phyloP scores from a whole-genome alignment of 2,113 vertebrate species.

The Gnathonemus longibarbis region DNA sequence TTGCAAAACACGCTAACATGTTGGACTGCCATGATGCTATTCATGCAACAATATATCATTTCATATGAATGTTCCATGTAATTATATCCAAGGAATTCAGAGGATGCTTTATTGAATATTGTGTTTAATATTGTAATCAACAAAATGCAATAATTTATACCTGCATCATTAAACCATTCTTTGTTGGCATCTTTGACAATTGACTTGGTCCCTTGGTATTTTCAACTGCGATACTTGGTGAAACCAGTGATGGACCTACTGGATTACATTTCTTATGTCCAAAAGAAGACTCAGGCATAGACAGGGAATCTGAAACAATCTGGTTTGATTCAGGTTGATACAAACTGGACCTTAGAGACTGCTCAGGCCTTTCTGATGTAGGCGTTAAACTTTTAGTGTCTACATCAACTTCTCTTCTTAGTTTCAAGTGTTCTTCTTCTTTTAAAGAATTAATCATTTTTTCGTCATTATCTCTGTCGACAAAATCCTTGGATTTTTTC shows the following conservation, averaged over 20 bases:
- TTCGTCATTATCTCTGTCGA: slow-evolving; percentile 21
- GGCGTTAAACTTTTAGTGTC: slow-evolving; percentile 25
- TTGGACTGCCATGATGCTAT: background rate
- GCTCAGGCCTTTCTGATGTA: background rate
- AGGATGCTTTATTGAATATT: background rate
- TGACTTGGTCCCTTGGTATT: slow-evolving; percentile 52
- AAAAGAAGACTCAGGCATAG: slow-evolving; percentile 16
- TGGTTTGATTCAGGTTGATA: slow-evolving; percentile 14
- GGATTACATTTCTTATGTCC: slow-evolving; percentile 32
- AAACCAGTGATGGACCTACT: slow-evolving; percentile 24
- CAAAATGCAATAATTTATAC: slow-evolving; percentile 34
- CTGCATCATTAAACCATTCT: slow-evolving; percentile 77
- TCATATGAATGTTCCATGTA: background rate
- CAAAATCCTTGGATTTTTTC: slow-evolving; percentile 31
- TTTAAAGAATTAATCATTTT: slow-evolving; percentile 26
- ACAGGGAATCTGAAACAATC: slow-evolving; percentile 22
- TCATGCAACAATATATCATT: background rate
- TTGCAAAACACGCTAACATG: background rate
- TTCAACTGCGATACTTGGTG: slow-evolving; percentile 38
- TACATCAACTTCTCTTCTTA: slow-evolving; percentile 30
- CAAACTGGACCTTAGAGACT: slow-evolving; percentile 13
- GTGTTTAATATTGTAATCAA: background rate
- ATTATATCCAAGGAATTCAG: background rate
- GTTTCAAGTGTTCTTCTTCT: slow-evolving; percentile 24
- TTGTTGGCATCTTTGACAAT: slow-evolving; percentile 59